Evolutionary conservation across 2,888 invertebrate genomes (phyloP), one percentile per base, ranked within the genome.

Genomic region (Syrista parreyssii): DNA sequence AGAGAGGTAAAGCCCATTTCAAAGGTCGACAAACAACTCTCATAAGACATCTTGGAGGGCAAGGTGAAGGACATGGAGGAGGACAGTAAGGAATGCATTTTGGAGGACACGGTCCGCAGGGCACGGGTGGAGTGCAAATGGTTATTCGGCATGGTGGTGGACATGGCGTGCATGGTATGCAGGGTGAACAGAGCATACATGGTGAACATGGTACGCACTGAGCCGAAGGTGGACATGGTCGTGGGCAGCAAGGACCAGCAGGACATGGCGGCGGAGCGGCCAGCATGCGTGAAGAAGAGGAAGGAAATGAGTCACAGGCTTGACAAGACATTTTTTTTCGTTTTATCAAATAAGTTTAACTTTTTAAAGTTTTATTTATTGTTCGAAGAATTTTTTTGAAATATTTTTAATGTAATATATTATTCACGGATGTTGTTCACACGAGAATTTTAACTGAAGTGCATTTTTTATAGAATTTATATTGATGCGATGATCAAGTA

Each of bases 51-150:
- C 80, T 79, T 73, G 85, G 81, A 30, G 85, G 78, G 71, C 83
- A 84, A 74, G 79, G 73, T 34, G 79, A 72, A 11, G 82, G 76
- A 77, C 82, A 84, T 3, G 84, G 76, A 35, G 84, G 81, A 12
- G 83, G 83, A 72, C 81, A 82, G 78, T 84, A 84, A 55, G 87
- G 84, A 35, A 85, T 78, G 72, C 87, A 88, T 84, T 87, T 88
- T 32, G 87, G 88, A 33, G 86, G 87, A 75, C 79, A 81, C 15
- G 86, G 86, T 84, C 87, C 87, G 83, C 85, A 84, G 81, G 87
- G 83, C 83, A 88, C 84, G 34, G 88, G 84, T 33, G 87, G 88
- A 23, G 87, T 87, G 76, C 84, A 87, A 77, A 88, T 86, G 3
- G 87, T 86, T 73, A 86, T 86, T 79, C 79, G 82, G 82, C 87